Evolutionary conservation across 2,888 invertebrate genomes (phyloP), one percentile per base, ranked within the genome.

Genomic region (Cremastinae sp.): DNA sequence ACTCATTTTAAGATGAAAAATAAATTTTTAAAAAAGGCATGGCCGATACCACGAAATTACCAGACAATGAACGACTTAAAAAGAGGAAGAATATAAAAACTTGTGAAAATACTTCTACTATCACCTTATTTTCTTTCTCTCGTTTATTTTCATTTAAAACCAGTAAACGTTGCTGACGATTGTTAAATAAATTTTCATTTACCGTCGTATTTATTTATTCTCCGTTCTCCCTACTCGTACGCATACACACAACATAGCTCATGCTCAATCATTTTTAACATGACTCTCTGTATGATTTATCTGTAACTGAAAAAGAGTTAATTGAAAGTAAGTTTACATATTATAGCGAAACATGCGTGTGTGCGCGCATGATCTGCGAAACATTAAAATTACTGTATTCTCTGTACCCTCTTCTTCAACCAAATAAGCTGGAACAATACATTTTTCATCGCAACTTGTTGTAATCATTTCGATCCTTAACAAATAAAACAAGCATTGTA

Each of bases 171-270:
- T 66, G 47, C 75, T 59, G 39, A 56, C 35, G 66, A 71, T 71
- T 35, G 14, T 49, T 53, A 37, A 28, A 28, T 5, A 22, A 16
- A 51, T 39, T 43, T 66, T 18, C 8, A 18, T 43, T 49, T 41
- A 39, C 16, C n/a, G 28, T 39, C 22, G 22, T 59, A 64, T 70
- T 70, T 58, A 70, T 75, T 66, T 66, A 71, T 66, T 75, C 45
- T 39, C 10, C 12, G 53, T 22, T 45, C 35, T 55, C 49, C 5
- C 41, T 12, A 22, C 62, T 18, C 45, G n/a, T 66, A 16, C 28
- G 28, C 28, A 28, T 28, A 28, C 28, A 28, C 5, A 5, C 5
- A 28, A 28, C 5, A 5, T 28, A 28, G 5, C 28, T 28, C 5
- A 5, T 5, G 28, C 28, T 28, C 28, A 28, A 28, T 28, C 28